phyloP scores from a whole-genome alignment of 2,113 vertebrate genomes.

The Proteles cristata region DNA sequence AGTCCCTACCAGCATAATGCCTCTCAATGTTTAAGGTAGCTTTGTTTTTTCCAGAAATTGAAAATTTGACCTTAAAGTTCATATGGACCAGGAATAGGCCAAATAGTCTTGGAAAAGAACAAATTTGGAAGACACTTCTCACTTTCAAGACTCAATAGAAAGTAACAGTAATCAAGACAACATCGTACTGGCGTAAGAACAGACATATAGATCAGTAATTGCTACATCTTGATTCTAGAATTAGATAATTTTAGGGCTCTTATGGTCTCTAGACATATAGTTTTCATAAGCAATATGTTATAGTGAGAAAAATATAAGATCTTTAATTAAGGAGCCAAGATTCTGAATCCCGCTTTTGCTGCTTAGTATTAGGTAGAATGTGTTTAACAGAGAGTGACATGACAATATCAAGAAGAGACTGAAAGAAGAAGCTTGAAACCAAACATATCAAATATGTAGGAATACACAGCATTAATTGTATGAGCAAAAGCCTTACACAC shows the following conservation, averaged over 20 bases:
- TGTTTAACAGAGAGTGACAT: background rate
- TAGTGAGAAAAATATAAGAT: background rate
- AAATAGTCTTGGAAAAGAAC: background rate
- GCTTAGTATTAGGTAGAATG: background rate
- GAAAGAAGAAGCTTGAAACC: background rate
- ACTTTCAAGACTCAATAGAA: background rate
- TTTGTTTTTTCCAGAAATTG: background rate
- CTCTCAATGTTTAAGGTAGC: background rate
- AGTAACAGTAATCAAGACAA: background rate
- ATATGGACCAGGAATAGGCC: background rate
- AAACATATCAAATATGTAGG: background rate
- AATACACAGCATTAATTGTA: background rate
- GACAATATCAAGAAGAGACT: background rate
- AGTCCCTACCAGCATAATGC: background rate
- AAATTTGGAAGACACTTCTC: background rate
- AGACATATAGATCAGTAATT: background rate
- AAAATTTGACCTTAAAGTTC: background rate
- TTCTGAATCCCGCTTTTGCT: background rate
- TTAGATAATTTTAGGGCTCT: background rate
- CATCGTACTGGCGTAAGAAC: background rate
- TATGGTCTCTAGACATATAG: background rate
- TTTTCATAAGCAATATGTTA: background rate
- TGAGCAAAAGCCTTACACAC: background rate
- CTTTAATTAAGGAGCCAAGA: background rate
- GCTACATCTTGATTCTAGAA: background rate